A percentile compares a stretch with the other conserved stretches of the same genome.
Evolutionary conservation across 2,888 invertebrate species (phyloP).

Genomic region (Euzophera pinguis): DNA sequence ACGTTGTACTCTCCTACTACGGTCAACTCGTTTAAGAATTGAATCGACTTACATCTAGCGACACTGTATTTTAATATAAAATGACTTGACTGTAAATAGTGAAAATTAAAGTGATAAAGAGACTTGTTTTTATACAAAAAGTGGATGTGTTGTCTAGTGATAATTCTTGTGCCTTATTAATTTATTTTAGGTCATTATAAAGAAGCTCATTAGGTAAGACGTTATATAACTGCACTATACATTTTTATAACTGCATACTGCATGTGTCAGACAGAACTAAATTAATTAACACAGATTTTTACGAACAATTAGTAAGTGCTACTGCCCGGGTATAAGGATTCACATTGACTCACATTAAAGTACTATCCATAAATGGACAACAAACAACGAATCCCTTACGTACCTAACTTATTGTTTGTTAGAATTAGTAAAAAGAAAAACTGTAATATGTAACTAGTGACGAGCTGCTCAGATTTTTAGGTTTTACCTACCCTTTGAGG

Average conservation of each 20-base stretch:
- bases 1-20: constrained; percentile 56
- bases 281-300: neutral
- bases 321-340: neutral
- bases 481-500: too few relatives aligned
- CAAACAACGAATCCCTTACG: too few relatives aligned
- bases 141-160: constrained; percentile 72
- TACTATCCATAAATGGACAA: neutral
- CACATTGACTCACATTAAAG: neutral
- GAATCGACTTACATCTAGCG: constrained; percentile 45
- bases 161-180: constrained; percentile 79
- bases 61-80: constrained; percentile 44
- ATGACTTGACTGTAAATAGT: constrained; percentile 64
- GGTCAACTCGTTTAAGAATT: constrained; percentile 56
- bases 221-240: too few relatives aligned
- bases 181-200: constrained; percentile 74
- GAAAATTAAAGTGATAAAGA: constrained; percentile 52
- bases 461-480: too few relatives aligned
- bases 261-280: neutral
- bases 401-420: too few relatives aligned
- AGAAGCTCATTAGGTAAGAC: constrained; percentile 69
- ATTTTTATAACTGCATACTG: too few relatives aligned
- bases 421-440: too few relatives aligned
- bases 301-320: neutral
- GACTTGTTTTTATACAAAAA: constrained; percentile 60
- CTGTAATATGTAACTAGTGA: too few relatives aligned